Percentiles rank a stretch among this genome's conserved stretches.
phyloP scores from a whole-genome alignment of 1,140 invertebrate species.

The Bombus cullumanus region DNA sequence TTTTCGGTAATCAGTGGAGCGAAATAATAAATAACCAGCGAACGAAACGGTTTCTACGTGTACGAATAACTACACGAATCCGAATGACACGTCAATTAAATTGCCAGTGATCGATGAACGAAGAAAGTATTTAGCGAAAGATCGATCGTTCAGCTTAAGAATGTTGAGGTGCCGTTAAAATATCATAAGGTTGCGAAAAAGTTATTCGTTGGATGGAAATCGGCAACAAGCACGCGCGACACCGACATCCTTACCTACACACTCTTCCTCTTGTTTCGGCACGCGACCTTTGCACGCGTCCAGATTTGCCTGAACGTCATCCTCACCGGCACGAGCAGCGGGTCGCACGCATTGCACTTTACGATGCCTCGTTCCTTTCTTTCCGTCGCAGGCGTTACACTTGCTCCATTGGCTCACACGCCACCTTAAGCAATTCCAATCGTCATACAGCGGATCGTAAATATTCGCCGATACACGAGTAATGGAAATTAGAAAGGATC shows the following conservation, averaged over 20 bases:
- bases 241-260: slow-evolving; percentile 66
- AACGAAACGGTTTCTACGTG: background rate
- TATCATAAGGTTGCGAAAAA: background rate
- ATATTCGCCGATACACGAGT: background rate
- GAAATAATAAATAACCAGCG: background rate
- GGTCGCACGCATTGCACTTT: slow-evolving; percentile 82
- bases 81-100: background rate
- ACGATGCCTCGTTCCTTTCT: slow-evolving; percentile 77
- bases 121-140: slow-evolving; percentile 4
- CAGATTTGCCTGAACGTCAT: slow-evolving; percentile 80
- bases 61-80: background rate
- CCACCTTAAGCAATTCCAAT: slow-evolving; percentile 76
- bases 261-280: slow-evolving; percentile 71
- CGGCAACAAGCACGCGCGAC: no score
- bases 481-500: background rate
- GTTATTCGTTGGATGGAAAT: background rate
- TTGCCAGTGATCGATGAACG: background rate
- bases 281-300: slow-evolving; percentile 75
- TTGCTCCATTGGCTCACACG: slow-evolving; percentile 82
- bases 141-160: background rate
- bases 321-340: slow-evolving; percentile 74
- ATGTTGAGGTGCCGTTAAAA: background rate
- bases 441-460: background rate
- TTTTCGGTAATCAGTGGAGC: background rate
- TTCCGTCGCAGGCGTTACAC: slow-evolving; percentile 81